Conservation (phyloP, 2,888 invertebrate genomes). For the Tholera decimalis region DNA sequence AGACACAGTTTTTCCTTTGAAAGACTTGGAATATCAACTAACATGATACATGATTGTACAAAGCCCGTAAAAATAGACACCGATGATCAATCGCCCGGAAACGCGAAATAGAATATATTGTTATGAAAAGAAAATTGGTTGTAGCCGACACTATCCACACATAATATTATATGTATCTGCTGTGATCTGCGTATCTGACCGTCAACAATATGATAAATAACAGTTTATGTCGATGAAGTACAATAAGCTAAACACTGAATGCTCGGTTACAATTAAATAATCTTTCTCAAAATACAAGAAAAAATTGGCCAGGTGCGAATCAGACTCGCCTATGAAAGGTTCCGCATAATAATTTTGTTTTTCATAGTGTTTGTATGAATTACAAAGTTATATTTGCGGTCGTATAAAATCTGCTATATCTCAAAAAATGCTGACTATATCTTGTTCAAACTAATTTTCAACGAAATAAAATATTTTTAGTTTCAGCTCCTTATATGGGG, state of each 20-base stretch:
- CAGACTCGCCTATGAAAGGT: no score
- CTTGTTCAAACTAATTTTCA: no score
- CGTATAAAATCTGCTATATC: no score
- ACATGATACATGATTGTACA: no score
- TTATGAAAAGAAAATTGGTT: slow-evolving; percentile 29
- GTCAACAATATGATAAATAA: slow-evolving; percentile 25
- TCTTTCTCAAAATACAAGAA: not conserved
- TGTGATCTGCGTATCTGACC: slow-evolving; percentile 15
- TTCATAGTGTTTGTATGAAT: no score
- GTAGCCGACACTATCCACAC: slow-evolving; percentile 21
- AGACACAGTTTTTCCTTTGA: not conserved
- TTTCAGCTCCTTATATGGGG: no score
- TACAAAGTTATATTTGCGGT: no score
- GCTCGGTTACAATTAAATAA: not conserved
- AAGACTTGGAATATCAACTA: not conserved
- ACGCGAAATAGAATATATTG: slow-evolving; percentile 18
- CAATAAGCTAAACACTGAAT: not conserved
- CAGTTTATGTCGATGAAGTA: not conserved
- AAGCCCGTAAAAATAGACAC: not conserved
- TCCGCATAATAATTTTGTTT: no score
- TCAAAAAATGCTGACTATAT: no score
- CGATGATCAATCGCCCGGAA: slow-evolving; percentile 40
- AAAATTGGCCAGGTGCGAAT: no score
- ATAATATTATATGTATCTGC: slow-evolving; percentile 32
- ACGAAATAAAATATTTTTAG: no score